phyloP scores from a whole-genome alignment of 2,113 vertebrate species.

The Cyprinus carpio region DNA sequence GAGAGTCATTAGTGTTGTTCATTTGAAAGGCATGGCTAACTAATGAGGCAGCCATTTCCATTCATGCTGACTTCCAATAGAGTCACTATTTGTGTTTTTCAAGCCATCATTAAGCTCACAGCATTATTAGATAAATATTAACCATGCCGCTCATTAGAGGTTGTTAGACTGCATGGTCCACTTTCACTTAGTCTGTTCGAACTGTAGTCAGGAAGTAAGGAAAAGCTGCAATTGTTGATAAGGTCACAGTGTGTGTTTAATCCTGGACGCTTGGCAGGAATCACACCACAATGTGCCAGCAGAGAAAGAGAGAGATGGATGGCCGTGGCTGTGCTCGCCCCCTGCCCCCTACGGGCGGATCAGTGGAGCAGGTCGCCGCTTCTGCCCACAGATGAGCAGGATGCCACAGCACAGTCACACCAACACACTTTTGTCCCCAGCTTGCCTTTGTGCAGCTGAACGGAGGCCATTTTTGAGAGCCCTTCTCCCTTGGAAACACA shows the following conservation, averaged over 20 bases:
- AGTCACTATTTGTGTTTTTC: constrained; percentile 29
- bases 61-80: constrained; percentile 13
- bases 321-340: background rate
- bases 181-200: background rate
- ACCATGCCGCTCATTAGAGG: background rate
- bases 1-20: constrained; percentile 27
- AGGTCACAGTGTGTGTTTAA: constrained; percentile 35
- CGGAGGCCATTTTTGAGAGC: constrained; percentile 1
- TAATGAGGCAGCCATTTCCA: constrained; percentile 20
- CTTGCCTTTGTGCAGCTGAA: constrained; percentile 16
- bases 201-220: background rate
- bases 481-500: background rate
- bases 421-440: constrained; percentile 2
- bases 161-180: constrained; percentile 16
- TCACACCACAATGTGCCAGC: background rate
- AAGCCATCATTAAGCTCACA: constrained; percentile 13
- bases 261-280: constrained; percentile 23
- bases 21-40: constrained; percentile 43
- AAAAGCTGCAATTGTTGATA: constrained; percentile 41
- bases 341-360: background rate
- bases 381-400: constrained; percentile 23
- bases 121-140: constrained; percentile 27
- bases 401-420: background rate
- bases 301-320: constrained; percentile 7
- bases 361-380: background rate